A percentile compares a stretch with the other conserved stretches of the same genome.
phyloP scores from a whole-genome alignment of 2,113 vertebrate genomes.

The Dicerorhinus sumatrensis region DNA sequence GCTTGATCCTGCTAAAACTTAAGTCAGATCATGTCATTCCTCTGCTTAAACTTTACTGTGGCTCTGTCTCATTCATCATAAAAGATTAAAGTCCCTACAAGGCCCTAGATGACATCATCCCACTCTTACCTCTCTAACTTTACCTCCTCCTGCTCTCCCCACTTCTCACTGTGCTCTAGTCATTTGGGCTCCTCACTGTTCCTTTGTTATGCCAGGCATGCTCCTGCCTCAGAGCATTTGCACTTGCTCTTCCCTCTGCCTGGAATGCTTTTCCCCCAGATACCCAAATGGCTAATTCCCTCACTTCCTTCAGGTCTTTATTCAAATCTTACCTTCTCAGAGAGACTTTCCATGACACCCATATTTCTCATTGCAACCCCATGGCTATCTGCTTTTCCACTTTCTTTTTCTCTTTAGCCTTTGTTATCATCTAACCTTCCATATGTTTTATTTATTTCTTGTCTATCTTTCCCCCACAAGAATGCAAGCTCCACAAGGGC shows the following conservation, averaged over 20 bases:
- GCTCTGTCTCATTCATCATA: conserved; percentile 11
- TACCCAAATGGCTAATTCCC: not conserved
- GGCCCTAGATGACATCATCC: not conserved
- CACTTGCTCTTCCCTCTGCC: not conserved
- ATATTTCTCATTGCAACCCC: not conserved
- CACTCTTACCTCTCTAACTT: conserved; percentile 20
- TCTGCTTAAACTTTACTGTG: not conserved
- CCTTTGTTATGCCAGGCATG: not conserved
- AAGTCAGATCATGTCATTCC: conserved; percentile 23
- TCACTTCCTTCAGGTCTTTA: not conserved
- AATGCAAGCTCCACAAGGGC: not conserved
- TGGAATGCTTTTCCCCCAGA: not conserved
- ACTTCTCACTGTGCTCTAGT: not conserved
- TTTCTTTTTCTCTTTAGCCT: not conserved
- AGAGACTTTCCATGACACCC: not conserved
- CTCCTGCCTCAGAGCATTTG: not conserved
- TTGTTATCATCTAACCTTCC: not conserved
- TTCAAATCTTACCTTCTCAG: not conserved
- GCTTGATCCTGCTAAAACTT: not conserved
- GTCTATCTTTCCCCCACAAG: not conserved
- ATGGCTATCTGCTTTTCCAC: not conserved
- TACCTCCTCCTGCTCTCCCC: not conserved
- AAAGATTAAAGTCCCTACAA: not conserved
- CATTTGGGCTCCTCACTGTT: not conserved
- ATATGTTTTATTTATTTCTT: not conserved